Conservation (phyloP, 2,888 invertebrate genomes). For the Apamea crenata region DNA sequence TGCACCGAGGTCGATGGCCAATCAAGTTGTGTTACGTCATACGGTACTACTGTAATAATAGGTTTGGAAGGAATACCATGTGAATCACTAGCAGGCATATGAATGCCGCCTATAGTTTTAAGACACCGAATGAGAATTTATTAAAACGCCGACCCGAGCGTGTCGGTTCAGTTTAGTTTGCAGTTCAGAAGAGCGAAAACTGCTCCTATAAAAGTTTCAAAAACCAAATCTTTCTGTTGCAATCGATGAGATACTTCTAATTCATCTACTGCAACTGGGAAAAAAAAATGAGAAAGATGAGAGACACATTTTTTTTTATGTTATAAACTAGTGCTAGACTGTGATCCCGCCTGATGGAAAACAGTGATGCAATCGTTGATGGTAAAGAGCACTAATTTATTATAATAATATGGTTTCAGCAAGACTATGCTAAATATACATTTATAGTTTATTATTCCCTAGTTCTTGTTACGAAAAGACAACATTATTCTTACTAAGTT, state of each 20-base stretch:
- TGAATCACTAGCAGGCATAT: slow-evolving; percentile 8
- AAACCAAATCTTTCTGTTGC: not conserved
- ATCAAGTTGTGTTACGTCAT: slow-evolving; percentile 51
- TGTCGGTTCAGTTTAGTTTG: not conserved
- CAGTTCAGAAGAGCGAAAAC: not conserved
- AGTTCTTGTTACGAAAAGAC: not conserved
- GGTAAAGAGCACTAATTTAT: too few species aligned
- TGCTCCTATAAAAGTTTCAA: not conserved
- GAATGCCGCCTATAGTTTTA: not conserved
- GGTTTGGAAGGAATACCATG: slow-evolving; percentile 9
- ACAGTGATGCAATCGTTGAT: too few species aligned
- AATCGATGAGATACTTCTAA: too few species aligned
- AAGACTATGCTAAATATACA: not conserved
- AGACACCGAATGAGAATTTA: not conserved
- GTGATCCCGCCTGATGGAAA: too few species aligned
- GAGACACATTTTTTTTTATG: too few species aligned
- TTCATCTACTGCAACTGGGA: too few species aligned
- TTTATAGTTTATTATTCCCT: not conserved
- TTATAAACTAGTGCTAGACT: too few species aligned
- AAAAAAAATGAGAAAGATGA: too few species aligned
- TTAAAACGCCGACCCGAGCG: not conserved
- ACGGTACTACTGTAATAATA: slow-evolving; percentile 35
- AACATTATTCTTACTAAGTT: slow-evolving; percentile 18
- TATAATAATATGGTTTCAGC: not conserved
- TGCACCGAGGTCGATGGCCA: slow-evolving; percentile 63